Evolutionary conservation across 2,797 vertebrate species (phyloP).

Genomic region (Crypturellus tataupa): DNA sequence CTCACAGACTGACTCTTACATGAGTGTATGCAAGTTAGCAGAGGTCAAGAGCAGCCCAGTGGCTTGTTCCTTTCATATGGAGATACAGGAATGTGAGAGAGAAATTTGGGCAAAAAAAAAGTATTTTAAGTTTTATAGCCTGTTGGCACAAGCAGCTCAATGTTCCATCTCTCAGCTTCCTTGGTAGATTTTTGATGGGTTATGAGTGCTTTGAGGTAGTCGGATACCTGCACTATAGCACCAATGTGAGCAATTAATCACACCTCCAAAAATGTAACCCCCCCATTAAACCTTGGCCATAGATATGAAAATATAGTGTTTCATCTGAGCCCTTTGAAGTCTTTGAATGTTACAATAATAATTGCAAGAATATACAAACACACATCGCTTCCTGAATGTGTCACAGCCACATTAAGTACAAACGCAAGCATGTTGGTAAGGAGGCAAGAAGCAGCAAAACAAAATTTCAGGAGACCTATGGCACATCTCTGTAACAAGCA

Average conservation of each 20-base stretch:
- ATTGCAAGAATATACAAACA: background rate
- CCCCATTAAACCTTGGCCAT: background rate
- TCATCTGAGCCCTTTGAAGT: slow-evolving; percentile 38
- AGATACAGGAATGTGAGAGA: background rate
- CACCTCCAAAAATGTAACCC: background rate
- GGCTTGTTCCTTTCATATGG: background rate
- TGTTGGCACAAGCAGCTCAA: background rate
- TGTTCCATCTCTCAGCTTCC: background rate
- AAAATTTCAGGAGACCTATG: background rate
- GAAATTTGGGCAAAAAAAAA: background rate
- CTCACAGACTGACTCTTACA: background rate
- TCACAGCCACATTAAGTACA: slow-evolving; percentile 31
- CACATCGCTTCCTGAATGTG: background rate
- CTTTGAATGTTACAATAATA: background rate
- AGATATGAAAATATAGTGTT: background rate
- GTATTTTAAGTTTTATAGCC: background rate
- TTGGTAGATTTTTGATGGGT: background rate
- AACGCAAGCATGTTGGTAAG: background rate
- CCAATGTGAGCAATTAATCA: background rate
- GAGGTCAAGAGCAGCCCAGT: background rate
- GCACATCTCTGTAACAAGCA: background rate
- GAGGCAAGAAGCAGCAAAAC: background rate
- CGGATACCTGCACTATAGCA: background rate
- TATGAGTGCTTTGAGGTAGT: background rate
- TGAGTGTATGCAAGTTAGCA: background rate